Conservation (phyloP, 2,113 vertebrate species). For the Sinocyclocheilus maitianheensis region DNA sequence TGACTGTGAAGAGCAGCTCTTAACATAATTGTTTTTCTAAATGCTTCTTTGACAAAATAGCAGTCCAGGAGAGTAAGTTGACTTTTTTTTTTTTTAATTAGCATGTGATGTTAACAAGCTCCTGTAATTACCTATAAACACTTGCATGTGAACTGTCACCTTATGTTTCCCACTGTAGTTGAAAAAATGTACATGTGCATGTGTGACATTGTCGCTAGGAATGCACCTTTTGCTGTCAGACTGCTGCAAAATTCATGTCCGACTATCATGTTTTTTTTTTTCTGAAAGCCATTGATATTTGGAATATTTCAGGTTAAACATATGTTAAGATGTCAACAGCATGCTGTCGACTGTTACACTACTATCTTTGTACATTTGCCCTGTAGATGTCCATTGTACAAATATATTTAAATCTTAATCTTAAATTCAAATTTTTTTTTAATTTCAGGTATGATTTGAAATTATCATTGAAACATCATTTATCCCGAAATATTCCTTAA, state of each 20-base stretch:
- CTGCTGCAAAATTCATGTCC: neutral
- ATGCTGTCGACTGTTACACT: no score
- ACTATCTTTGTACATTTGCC: no score
- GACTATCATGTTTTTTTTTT: neutral
- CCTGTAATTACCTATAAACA: neutral
- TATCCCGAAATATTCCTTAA: neutral
- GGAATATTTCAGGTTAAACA: neutral
- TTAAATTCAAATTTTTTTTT: no score
- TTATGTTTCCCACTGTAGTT: neutral
- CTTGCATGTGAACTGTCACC: constrained; percentile 5
- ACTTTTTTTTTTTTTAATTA: neutral
- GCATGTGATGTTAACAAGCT: neutral
- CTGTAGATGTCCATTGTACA: no score
- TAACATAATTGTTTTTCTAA: constrained; percentile 7
- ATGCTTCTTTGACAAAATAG: constrained; percentile 18
- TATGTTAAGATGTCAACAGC: no score
- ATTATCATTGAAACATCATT: neutral
- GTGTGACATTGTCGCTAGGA: neutral
- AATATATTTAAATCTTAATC: no score
- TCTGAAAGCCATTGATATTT: neutral
- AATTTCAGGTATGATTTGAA: neutral
- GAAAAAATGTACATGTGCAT: neutral
- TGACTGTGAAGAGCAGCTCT: neutral
- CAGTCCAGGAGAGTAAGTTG: constrained; percentile 63
- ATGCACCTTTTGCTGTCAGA: neutral